Evolutionary conservation across 2,888 invertebrate genomes (phyloP).

Genomic region (Pristionchus mayeri): DNA sequence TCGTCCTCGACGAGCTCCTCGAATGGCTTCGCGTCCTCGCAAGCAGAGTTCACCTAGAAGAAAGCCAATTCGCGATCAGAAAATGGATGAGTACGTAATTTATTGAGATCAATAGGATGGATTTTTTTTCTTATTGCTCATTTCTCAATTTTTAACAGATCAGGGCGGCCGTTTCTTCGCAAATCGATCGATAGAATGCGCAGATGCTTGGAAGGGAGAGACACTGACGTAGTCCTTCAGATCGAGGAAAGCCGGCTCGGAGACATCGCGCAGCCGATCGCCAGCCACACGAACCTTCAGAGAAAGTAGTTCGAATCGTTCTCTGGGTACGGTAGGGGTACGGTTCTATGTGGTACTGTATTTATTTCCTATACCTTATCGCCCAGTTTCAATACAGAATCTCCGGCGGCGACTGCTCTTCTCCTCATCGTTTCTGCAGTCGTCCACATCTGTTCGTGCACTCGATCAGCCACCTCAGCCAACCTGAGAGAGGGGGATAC

Average conservation of each 20-base stretch:
- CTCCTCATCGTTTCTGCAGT: conserved; percentile 72
- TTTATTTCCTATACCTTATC: conserved; percentile 27
- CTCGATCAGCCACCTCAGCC: conserved; percentile 64
- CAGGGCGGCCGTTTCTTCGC: too few species aligned
- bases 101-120: too few species aligned
- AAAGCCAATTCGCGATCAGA: too few species aligned
- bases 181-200: too few species aligned
- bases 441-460: conserved; percentile 70
- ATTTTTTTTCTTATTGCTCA: too few species aligned
- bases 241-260: conserved; percentile 38
- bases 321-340: background rate
- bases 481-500: conserved; percentile 11
- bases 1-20: conserved; percentile 10
- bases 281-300: conserved; percentile 6
- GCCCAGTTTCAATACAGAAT: background rate
- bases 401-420: conserved; percentile 53
- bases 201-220: too few species aligned
- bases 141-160: too few species aligned
- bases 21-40: background rate
- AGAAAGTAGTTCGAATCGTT: background rate
- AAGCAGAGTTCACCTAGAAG: background rate
- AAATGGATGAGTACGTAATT: too few species aligned
- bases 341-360: background rate
- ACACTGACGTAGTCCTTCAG: conserved; percentile 29
- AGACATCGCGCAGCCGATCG: conserved; percentile 30